Conservation (phyloP, 2,888 invertebrate genomes). For the Cetonia aurata region DNA sequence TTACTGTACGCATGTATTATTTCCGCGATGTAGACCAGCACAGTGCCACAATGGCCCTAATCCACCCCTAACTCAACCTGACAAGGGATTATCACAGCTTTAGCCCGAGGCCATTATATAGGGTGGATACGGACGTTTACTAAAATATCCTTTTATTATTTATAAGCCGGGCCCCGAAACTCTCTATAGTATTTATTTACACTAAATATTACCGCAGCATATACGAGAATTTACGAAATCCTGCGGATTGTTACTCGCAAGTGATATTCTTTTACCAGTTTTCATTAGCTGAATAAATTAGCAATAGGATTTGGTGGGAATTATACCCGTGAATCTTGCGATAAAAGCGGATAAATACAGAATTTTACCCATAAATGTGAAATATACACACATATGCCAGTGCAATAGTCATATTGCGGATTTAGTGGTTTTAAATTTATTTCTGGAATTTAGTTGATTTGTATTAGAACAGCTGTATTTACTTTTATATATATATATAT, state of each 20-base stretch:
- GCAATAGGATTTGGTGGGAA: constrained; percentile 2
- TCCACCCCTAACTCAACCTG: constrained; percentile 54
- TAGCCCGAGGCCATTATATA: constrained; percentile 50
- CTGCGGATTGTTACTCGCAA: background rate
- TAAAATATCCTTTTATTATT: constrained; percentile 47
- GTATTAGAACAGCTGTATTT: no score
- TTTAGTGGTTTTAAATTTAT: no score
- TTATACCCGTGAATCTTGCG: background rate
- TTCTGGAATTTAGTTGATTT: no score
- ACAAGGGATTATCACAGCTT: constrained; percentile 60
- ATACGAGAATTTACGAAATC: constrained; percentile 22
- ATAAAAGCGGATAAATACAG: constrained; percentile 2
- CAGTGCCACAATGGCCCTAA: constrained; percentile 50
- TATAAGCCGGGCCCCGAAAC: constrained; percentile 36
- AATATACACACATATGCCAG: no score
- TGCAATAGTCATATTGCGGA: no score
- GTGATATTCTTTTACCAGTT: background rate
- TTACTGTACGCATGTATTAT: constrained; percentile 44
- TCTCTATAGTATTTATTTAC: constrained; percentile 42
- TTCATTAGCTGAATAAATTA: constrained; percentile 23
- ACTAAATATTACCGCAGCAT: constrained; percentile 38
- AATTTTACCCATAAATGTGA: constrained; percentile 1
- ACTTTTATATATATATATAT: no score
- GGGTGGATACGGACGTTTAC: constrained; percentile 48
- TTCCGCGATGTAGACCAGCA: constrained; percentile 47